Base-by-base conservation (phyloP, 2,113 vertebrate genomes). In the Delphinus delphis region DNA sequence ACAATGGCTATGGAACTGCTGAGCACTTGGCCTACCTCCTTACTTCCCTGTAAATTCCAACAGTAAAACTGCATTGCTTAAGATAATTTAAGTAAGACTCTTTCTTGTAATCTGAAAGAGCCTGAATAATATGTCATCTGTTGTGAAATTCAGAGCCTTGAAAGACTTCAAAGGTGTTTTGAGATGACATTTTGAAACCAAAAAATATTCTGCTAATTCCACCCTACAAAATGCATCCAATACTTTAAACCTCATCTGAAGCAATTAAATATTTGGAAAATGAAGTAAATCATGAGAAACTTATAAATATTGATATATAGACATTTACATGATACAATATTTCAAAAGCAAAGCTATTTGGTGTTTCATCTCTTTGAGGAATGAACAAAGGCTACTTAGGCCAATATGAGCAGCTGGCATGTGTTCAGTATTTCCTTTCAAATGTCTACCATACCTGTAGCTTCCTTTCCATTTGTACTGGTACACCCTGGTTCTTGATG, bases 181-280 rank as follows among this genome's bases (percentile, higher is more conserved):
- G 63, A 89, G 23, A 88, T 36, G 58, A 68, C 25, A 31, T 81
- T 74, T 73, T 47, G 84, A 95, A 90, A 60, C 44, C 47, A 31
- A 50, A 67, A 77, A 79, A 12, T 95, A 55, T 63, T 62, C 20
- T 50, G 73, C 65, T 55, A 90, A 83, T 53, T 90, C 68, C 26
- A 53, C 41, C 50, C n/a, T 62, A 58, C 12, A 55, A 90, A 90
- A 79, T 65, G 23, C 28, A 87, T 58, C 36, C 25, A 68, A 44
- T 83, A 87, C 47, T 55, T 73, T 62, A 97, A 77, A 33, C 25
- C 36, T 82, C 44, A 67, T 58, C 36, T 18, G 88, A 94, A 92
- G 41, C 28, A 44, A 62, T 31, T 76, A 62, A 71, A 44, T n/a
- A 85, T 94, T 58, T 94, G 26, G 70, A 80, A 95, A 95, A 93